Evolutionary conservation across 1,140 invertebrate genomes (phyloP), one percentile per base, ranked within the genome.

Genomic region (Danaus plexippus): DNA sequence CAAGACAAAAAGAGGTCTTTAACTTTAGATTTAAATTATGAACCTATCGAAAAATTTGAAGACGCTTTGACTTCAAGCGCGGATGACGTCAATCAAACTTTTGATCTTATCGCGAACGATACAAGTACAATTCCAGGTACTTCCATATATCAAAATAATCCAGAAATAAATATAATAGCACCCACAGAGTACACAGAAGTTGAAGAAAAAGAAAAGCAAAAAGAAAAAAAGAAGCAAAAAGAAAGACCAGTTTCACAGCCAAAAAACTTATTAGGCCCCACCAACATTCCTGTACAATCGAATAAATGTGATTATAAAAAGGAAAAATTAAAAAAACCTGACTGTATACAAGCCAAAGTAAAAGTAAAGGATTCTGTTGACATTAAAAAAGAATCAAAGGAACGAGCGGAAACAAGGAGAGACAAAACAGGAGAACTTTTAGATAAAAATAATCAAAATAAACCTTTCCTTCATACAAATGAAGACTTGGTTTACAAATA

Each of bases 231-330:
- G 65, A 63, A 67, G 42, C 52, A 65, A 63, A 80, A 71, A 66
- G 18, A 65, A 61, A 78, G 73, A 43, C 71, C 77, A 6, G 64
- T 82, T 60, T 68, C 82, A 66, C 82, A 68, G 80, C 79, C 87
- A 88, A 88, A 88, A 88, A 88, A 88, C 87, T 88, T 86, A 73
- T 67, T 85, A 82, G 84, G 86, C 72, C 83, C 77, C 59, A 78
- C 83, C 73, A 75, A 80, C 71, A 87, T 86, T 79, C 87, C 87
- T 88, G 87, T 72, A 71, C 71, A 68, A 88, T 88, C 85, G 86
- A 87, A 77, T 88, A 88, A 71, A 71, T 76, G 59, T n/a, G 87
- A 88, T 59, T 88, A 82, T 54, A 88, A 88, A 81, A 88, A 88
- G 53, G 86, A 88, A 67, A 87, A 86, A 58, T 78, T 85, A 70